A percentile compares a stretch with the other conserved stretches of the same genome.
Conservation (phyloP, 2,113 vertebrate species). For the Micronisus gabar region DNA sequence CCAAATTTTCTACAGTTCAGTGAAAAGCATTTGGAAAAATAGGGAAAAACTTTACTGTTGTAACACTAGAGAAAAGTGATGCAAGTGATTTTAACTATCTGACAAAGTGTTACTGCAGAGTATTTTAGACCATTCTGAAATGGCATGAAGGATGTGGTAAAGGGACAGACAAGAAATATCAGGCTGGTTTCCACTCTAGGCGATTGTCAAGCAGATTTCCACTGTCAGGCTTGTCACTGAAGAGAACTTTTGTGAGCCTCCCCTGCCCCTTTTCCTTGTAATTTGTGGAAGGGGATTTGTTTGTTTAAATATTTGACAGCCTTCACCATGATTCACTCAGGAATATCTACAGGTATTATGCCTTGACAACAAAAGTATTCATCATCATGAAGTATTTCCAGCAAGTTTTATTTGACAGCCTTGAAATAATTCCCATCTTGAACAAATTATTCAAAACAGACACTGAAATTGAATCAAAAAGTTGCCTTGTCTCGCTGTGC, state of each 20-base stretch:
- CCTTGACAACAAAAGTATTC: neutral
- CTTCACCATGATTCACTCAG: neutral
- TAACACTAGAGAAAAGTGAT: neutral
- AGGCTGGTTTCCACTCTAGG: neutral
- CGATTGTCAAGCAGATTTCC: neutral
- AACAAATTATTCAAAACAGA: neutral
- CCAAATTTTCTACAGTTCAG: neutral
- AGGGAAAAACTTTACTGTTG: neutral
- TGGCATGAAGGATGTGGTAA: neutral
- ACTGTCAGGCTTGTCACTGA: neutral
- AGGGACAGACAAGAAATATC: neutral
- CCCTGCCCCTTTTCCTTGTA: neutral
- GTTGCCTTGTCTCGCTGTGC: neutral
- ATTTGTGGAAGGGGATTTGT: neutral
- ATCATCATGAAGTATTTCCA: neutral
- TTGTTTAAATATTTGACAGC: neutral
- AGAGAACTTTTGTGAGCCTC: neutral
- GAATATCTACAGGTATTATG: neutral
- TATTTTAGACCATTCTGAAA: neutral
- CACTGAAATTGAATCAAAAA: neutral
- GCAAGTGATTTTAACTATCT: neutral
- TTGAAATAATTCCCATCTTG: neutral
- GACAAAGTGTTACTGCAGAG: neutral
- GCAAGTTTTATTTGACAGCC: neutral
- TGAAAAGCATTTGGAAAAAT: neutral